These are phyloP conservation scores for Sebastolobus altivelis DNA, from an alignment of 2,797 vertebrate species.

Conservation along the genomic window DNA sequence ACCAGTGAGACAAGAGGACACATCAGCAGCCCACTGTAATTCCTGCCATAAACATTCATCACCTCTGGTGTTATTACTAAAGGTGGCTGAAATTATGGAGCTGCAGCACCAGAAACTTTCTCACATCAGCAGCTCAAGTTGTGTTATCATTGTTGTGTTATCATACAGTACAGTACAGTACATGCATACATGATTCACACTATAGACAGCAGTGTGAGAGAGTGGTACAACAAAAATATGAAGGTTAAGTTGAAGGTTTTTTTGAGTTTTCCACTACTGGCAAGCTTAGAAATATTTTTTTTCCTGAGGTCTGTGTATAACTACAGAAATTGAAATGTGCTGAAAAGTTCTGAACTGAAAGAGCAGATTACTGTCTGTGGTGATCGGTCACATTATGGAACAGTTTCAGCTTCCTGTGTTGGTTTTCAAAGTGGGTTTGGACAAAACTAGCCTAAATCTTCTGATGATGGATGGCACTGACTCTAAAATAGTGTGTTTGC, in stretches of 20 bases:
- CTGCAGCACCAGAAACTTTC: background rate
- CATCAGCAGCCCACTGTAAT: background rate
- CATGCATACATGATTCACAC: background rate
- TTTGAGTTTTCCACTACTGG: background rate
- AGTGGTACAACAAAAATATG: background rate
- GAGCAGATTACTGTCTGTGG: background rate
- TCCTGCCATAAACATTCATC: background rate
- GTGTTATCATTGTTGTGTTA: background rate
- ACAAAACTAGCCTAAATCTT: background rate
- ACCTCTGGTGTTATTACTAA: background rate
- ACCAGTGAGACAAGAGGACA: constrained; percentile 11
- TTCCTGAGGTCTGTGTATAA: background rate
- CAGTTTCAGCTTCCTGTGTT: constrained; percentile 37
- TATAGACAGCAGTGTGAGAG: background rate
- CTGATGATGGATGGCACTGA: background rate
- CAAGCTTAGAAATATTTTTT: background rate
- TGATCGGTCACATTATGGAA: constrained; percentile 11
- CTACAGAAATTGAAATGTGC: background rate
- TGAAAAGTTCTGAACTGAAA: constrained; percentile 9
- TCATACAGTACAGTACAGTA: background rate
- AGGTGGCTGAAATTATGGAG: background rate
- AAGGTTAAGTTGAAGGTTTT: background rate
- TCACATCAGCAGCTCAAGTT: background rate
- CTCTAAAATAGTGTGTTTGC: background rate
- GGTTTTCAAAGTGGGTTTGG: constrained; percentile 13